A percentile compares a stretch with the other conserved stretches of the same genome.
phyloP scores from a whole-genome alignment of 2,888 invertebrate species.

The Eilema sororculum region DNA sequence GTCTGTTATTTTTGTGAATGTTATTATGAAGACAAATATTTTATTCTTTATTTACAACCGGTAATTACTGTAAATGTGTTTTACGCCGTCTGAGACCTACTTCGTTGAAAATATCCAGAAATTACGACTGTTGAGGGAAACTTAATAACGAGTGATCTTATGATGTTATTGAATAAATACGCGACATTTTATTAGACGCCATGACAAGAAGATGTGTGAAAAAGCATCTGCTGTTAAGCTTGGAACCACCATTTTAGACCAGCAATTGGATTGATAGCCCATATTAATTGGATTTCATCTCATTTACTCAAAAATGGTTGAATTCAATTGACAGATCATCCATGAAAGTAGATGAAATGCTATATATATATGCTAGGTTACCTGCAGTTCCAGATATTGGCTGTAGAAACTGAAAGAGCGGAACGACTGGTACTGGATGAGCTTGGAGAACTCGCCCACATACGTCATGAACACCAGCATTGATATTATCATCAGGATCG shows the following conservation, averaged over 20 bases:
- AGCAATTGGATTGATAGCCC: too few species aligned
- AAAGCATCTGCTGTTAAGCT: too few species aligned
- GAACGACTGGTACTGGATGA: slow-evolving; percentile 75
- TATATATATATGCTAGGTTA: too few species aligned
- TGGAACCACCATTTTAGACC: too few species aligned
- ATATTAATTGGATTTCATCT: too few species aligned
- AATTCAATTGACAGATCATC: too few species aligned
- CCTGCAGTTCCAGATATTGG: slow-evolving; percentile 74
- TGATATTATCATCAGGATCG: slow-evolving; percentile 68
- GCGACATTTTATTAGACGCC: too few species aligned
- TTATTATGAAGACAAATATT: not conserved
- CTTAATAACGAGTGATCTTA: too few species aligned
- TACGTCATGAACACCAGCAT: slow-evolving; percentile 75
- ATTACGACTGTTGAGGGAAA: not conserved
- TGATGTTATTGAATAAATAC: too few species aligned
- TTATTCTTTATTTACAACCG: not conserved
- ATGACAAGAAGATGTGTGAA: too few species aligned
- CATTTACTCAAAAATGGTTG: too few species aligned
- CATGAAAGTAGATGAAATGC: too few species aligned
- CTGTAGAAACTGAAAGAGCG: slow-evolving; percentile 73
- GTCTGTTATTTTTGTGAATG: slow-evolving; percentile 1
- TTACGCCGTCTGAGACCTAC: not conserved
- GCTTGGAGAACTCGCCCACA: slow-evolving; percentile 79
- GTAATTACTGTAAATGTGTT: not conserved
- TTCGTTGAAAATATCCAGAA: not conserved